phyloP scores from a whole-genome alignment of 2,888 invertebrate species.

The Leptinotarsa rubiginosa region DNA sequence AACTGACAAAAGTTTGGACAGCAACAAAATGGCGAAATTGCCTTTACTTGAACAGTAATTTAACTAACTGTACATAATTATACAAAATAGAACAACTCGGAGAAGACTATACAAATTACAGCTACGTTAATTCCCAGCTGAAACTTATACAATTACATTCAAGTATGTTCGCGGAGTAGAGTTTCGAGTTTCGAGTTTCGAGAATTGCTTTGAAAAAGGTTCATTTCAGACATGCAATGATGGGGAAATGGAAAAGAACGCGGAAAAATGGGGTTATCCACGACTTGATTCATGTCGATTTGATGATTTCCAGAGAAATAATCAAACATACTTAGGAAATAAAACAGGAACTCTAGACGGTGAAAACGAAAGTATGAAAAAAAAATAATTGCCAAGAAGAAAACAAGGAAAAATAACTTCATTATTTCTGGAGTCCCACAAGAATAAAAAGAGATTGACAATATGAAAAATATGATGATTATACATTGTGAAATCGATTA shows the following conservation, averaged over 20 bases:
- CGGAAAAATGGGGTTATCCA: background rate
- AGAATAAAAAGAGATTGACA: too few species aligned
- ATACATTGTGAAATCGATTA: too few species aligned
- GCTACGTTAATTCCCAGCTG: constrained; percentile 50
- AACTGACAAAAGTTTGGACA: constrained; percentile 50
- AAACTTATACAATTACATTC: constrained; percentile 54
- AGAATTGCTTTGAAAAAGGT: constrained; percentile 27
- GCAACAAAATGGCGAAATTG: constrained; percentile 50
- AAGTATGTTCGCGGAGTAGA: constrained; percentile 45
- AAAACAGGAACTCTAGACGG: too few species aligned
- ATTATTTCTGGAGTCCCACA: too few species aligned
- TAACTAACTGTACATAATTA: constrained; percentile 54
- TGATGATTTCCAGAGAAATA: background rate
- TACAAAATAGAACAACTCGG: constrained; percentile 52
- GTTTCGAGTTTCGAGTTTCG: constrained; percentile 31
- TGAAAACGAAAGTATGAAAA: too few species aligned
- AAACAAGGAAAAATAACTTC: too few species aligned
- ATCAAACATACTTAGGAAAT: too few species aligned
- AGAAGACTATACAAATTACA: constrained; percentile 54
- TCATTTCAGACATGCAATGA: constrained; percentile 18
- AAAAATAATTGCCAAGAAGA: too few species aligned
- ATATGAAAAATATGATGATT: too few species aligned
- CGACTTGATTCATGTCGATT: background rate
- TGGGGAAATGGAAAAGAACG: background rate
- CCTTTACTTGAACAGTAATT: constrained; percentile 52